Evolutionary conservation across 2,113 vertebrate genomes (phyloP).

Genomic region (Paracanthobrama guichenoti): DNA sequence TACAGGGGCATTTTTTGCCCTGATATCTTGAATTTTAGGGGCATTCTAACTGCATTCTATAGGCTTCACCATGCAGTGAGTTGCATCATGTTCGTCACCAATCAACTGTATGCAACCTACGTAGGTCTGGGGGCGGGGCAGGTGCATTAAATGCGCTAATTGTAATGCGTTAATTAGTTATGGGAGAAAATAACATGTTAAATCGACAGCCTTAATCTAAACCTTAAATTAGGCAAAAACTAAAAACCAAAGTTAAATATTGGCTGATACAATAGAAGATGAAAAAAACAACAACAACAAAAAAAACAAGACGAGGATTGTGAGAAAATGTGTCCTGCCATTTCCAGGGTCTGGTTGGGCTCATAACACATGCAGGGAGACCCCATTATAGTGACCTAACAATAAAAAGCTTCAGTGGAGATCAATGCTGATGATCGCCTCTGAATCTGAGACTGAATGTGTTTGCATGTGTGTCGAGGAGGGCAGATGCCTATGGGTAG

Average conservation of each 20-base stretch:
- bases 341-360: neutral
- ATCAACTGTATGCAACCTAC: too few species aligned
- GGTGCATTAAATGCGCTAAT: too few species aligned
- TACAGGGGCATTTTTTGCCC: too few species aligned
- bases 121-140: too few species aligned
- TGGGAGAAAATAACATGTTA: too few species aligned
- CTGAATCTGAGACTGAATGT: neutral
- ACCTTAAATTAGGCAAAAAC: neutral
- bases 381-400: neutral
- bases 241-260: too few species aligned
- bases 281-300: neutral
- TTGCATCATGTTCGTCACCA: too few species aligned
- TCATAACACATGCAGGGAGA: neutral
- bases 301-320: neutral
- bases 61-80: too few species aligned
- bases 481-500: constrained; percentile 68
- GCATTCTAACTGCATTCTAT: too few species aligned
- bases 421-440: neutral
- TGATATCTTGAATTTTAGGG: too few species aligned
- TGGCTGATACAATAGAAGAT: neutral
- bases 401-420: neutral
- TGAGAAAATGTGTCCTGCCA: too few species aligned
- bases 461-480: constrained; percentile 36
- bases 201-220: neutral
- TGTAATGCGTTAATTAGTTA: too few species aligned